A percentile compares a stretch with the other conserved stretches of the same genome.
These are phyloP conservation scores for Pentalonia nigronervosa DNA, from an alignment of 1,140 invertebrate species.

Conservation along the genomic window DNA sequence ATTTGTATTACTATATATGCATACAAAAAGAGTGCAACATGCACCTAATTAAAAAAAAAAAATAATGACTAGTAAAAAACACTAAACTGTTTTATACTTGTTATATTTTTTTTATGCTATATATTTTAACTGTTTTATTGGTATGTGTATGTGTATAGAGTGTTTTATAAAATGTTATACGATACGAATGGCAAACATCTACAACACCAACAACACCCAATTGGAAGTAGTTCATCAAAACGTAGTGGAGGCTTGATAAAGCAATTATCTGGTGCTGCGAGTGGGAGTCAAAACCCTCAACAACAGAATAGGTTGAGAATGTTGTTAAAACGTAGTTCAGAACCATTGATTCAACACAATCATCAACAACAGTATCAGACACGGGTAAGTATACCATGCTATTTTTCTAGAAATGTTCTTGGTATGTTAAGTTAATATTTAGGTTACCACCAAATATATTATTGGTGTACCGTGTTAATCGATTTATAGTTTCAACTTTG, in stretches of 20 bases:
- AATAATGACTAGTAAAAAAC: not conserved
- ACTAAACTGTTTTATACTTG: not conserved
- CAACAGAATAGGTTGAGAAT: slow-evolving; percentile 76
- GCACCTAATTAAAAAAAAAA: not conserved
- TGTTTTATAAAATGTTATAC: slow-evolving; percentile 93
- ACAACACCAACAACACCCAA: slow-evolving; percentile 73
- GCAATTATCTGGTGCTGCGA: slow-evolving; percentile 33
- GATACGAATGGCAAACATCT: slow-evolving; percentile 65
- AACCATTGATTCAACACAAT: slow-evolving; percentile 85
- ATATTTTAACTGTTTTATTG: not conserved
- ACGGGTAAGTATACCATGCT: slow-evolving; percentile 61
- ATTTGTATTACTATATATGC: not conserved
- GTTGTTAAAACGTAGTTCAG: slow-evolving; percentile 89
- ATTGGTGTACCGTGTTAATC: not conserved
- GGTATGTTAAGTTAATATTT: not conserved
- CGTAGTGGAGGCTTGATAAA: slow-evolving; percentile 52
- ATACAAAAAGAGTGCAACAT: not conserved
- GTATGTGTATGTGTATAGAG: slow-evolving; percentile 67
- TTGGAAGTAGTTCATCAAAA: slow-evolving; percentile 78
- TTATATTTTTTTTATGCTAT: not conserved
- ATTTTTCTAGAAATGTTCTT: not conserved
- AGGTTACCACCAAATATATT: not conserved
- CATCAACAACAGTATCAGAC: slow-evolving; percentile 86
- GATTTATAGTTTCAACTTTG: not conserved
- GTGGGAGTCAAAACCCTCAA: slow-evolving; percentile 77